phyloP scores from a whole-genome alignment of 1,140 invertebrate genomes.

The Scaptomyza hsui region DNA sequence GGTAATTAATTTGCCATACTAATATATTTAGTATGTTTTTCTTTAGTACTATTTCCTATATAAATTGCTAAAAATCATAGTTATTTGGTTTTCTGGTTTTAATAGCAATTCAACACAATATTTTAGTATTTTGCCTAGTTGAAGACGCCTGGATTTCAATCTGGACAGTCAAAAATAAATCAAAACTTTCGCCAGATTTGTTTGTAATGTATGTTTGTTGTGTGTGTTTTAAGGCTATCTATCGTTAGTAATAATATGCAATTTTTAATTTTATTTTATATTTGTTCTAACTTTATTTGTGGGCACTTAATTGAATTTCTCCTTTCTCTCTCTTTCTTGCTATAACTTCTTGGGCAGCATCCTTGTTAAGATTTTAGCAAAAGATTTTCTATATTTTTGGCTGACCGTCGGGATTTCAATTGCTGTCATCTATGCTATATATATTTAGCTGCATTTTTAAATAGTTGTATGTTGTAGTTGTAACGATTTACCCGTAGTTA shows the following conservation, averaged over 20 bases:
- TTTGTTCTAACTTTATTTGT: conserved; percentile 22
- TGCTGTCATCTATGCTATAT: no score
- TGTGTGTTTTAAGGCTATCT: conserved; percentile 9
- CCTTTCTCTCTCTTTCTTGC: conserved; percentile 12
- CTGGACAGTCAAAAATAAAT: conserved; percentile 46
- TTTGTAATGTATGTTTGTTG: background rate
- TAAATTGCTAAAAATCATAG: conserved; percentile 73
- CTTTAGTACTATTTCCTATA: conserved; percentile 53
- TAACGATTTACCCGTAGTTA: conserved; percentile 66
- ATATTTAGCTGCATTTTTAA: conserved; percentile 17
- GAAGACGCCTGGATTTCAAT: conserved; percentile 66
- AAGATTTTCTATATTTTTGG: conserved; percentile 42
- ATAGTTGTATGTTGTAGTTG: background rate
- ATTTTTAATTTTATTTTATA: background rate
- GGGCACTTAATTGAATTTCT: conserved; percentile 74
- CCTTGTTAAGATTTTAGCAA: conserved; percentile 26
- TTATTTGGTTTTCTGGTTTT: conserved; percentile 4
- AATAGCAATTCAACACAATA: conserved; percentile 63
- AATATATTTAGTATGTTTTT: conserved; percentile 26
- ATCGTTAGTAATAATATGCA: no score
- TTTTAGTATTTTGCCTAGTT: conserved; percentile 44
- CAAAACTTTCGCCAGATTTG: conserved; percentile 14
- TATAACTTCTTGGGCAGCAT: conserved; percentile 11
- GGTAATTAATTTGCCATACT: conserved; percentile 27
- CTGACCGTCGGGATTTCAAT: conserved; percentile 36